Evolutionary conservation across 2,888 invertebrate species (phyloP).

Genomic region (Allygus modestus): DNA sequence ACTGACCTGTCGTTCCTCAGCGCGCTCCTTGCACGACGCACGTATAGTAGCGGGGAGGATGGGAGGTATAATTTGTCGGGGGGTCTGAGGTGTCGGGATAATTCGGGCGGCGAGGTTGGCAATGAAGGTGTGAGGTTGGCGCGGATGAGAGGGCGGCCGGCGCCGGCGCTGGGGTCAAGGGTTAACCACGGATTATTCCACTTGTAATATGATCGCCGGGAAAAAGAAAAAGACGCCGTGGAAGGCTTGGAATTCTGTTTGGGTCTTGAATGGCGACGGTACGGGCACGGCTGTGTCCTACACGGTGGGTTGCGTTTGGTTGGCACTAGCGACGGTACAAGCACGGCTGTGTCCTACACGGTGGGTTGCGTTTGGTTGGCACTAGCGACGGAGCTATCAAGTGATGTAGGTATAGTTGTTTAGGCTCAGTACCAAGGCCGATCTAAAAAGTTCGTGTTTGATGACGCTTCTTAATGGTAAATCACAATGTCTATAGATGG

Average conservation of each 20-base stretch:
- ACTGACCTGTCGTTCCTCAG: slow-evolving; percentile 3
- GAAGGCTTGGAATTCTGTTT: slow-evolving; percentile 51
- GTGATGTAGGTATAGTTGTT: too few species aligned
- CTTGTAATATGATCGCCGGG: slow-evolving; percentile 55
- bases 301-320: neutral
- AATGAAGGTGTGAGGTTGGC: slow-evolving; percentile 44
- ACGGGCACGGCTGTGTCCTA: neutral
- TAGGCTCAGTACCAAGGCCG: too few species aligned
- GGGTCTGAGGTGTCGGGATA: slow-evolving; percentile 35
- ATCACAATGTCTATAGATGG: too few species aligned
- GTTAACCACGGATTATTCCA: slow-evolving; percentile 58
- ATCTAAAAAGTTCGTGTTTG: too few species aligned
- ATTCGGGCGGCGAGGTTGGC: slow-evolving; percentile 47
- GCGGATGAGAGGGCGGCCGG: slow-evolving; percentile 38
- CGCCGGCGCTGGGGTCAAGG: slow-evolving; percentile 55
- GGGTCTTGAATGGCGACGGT: slow-evolving; percentile 33
- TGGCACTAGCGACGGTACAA: slow-evolving; percentile 37
- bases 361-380: slow-evolving; percentile 3
- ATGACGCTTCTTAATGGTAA: too few species aligned
- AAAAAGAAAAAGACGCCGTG: slow-evolving; percentile 49
- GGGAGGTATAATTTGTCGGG: slow-evolving; percentile 23
- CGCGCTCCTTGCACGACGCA: neutral
- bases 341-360: neutral
- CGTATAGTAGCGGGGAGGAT: slow-evolving; percentile 22
- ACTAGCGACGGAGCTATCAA: too few species aligned